Conservation (phyloP, 2,113 vertebrate species). For the Rhinichthys klamathensis region DNA sequence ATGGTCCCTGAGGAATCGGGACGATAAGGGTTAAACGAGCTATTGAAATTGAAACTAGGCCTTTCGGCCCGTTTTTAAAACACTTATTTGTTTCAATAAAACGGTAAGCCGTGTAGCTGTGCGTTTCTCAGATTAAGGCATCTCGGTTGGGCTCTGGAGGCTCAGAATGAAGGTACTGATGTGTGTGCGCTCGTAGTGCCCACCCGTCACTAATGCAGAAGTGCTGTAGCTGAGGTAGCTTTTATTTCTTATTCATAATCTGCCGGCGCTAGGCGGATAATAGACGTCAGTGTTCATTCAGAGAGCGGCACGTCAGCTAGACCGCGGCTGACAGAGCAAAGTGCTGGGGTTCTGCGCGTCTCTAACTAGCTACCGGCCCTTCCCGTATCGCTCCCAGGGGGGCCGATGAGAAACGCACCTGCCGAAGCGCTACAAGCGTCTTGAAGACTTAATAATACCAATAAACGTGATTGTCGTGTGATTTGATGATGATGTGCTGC, state of each 20-base stretch:
- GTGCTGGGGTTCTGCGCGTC: slow-evolving; percentile 7
- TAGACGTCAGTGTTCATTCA: slow-evolving; percentile 83
- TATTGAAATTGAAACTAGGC: slow-evolving; percentile 78
- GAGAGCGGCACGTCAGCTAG: slow-evolving; percentile 76
- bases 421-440: slow-evolving; percentile 7
- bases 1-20: slow-evolving; percentile 82
- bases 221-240: slow-evolving; percentile 82
- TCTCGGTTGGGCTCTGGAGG: slow-evolving; percentile 65
- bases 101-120: slow-evolving; percentile 66
- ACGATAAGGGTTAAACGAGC: slow-evolving; percentile 84
- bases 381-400: neutral
- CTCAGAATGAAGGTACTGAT: slow-evolving; percentile 65
- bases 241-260: slow-evolving; percentile 95
- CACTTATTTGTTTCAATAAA: slow-evolving; percentile 78
- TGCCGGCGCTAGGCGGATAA: slow-evolving; percentile 78
- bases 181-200: slow-evolving; percentile 51
- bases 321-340: slow-evolving; percentile 75
- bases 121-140: slow-evolving; percentile 61
- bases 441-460: slow-evolving; percentile 39
- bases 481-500: slow-evolving; percentile 30
- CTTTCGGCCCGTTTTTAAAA: slow-evolving; percentile 72
- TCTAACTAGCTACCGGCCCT: neutral
- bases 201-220: slow-evolving; percentile 83
- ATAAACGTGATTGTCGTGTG: slow-evolving; percentile 47
- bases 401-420: neutral